Evolutionary conservation across 2,113 vertebrate species (phyloP), one percentile per base, ranked within the genome.

Genomic region (Indri indri): DNA sequence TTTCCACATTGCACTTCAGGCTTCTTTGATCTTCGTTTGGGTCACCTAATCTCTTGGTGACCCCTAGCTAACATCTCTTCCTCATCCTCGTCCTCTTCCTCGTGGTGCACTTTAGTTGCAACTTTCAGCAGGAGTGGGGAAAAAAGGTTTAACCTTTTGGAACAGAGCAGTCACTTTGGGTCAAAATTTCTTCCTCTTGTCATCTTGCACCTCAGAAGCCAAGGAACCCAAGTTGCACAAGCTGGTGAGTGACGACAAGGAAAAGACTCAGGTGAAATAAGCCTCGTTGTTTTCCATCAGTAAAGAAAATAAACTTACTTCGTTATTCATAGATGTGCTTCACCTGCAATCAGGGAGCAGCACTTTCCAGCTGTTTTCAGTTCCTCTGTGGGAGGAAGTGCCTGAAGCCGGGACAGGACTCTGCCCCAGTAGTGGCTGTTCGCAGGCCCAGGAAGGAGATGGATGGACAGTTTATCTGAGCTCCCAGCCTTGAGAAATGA

Each of bases 401-500:
- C 50, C 57, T 20, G 47, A 57, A 83, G 65, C 18, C 5, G 47
- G 79, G 79, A 80, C 76, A 92, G 42, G 82, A 68, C 57, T 83
- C 85, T 61, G 68, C 74, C 79, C 34, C 23, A 59, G 20, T 17
- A 16, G n/a, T 18, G n/a, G 30, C 68, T 63, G 17, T 71, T 34
- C 27, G 8, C 9, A 42, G 80, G 76, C 71, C 85, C 50, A 11
- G 37, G n/a, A 77, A 57, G 66, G 92, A 85, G 68, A 20, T 1
- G 0, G 30, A 37, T 7, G 17, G 45, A 27, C 16, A 23, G 79
- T 80, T 50, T 88, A 65, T 95, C 68, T 77, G 66, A 42, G n/a
- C 9, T 80, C 76, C 54, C 18, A 66, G 80, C 81, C 65, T 96
- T 84, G 84, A 92, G 70, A 94, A 88, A 66, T 57, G 74, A 94